Base-by-base conservation (phyloP, 2,113 vertebrate species). In the Aphelocoma coerulescens region DNA sequence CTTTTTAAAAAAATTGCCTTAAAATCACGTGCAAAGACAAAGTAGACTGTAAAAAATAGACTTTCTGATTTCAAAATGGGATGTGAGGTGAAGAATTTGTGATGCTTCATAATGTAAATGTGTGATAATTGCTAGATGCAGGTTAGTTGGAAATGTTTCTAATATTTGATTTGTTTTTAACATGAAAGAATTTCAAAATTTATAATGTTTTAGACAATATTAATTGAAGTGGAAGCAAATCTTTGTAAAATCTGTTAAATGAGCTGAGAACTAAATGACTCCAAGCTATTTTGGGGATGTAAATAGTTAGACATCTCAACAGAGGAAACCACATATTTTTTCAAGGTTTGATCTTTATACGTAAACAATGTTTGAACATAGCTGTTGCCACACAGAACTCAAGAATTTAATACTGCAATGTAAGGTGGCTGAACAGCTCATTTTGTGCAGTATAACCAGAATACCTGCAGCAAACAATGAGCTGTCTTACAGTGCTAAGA, bases 141-240 rank as follows among this genome's bases (percentile, higher is more conserved):
- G 37, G 10, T 80, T 81, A 46, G 33, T 69, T 86, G 59, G 55
- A 88, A 91, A 84, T 48, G 13, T 43, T 91, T 84, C 54, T 48
- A 71, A 32, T 97, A 55, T 81, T 94, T 89, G 33, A 91, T 94
- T 97, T 89, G 35, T 95, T 22, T 35, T 49, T 91, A 90, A 23
- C 13, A 18, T 85, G 49, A 81, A 89, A 89, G 28, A 95, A 74
- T 93, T 88, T 88, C 52, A 84, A 35, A 74, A 48, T 52, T 96
- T 89, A 32, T 91, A 77, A 33, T 68, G 24, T 93, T 91, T 75
- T 66, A 93, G 68, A 46, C 43, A 63, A 49, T 74, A 49, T 23
- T 97, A 87, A 93, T 81, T 94, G 89, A 96, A 33, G 73, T 84
- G 62, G 46, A 71, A 86, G 44, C 22, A 91, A 74, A 68, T 88